These are phyloP conservation scores for Slavum lentiscoides DNA, from an alignment of 2,888 invertebrate species.

Conservation along the genomic window DNA sequence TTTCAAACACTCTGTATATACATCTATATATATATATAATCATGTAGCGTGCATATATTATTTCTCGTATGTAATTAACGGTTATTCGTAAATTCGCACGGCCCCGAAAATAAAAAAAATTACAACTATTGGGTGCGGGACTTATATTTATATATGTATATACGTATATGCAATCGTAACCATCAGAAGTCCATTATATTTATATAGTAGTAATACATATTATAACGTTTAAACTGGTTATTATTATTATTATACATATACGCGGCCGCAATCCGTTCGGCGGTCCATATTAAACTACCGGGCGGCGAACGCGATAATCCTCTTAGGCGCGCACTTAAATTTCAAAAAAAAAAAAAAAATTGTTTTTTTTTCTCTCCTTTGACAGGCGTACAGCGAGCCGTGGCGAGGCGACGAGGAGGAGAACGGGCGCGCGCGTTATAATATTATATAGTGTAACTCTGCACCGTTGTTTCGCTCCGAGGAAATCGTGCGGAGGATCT, in stretches of 20 bases:
- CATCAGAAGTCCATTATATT: conserved; percentile 47
- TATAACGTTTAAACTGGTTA: conserved; percentile 41
- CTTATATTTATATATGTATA: not conserved
- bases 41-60: too few relatives aligned
- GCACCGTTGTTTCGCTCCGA: conserved; percentile 29
- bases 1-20: too few relatives aligned
- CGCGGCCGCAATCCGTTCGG: conserved; percentile 19
- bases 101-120: conserved; percentile 18
- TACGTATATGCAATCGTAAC: conserved; percentile 23
- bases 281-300: conserved; percentile 24
- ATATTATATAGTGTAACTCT: too few relatives aligned
- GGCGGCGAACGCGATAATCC: conserved; percentile 9
- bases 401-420: too few relatives aligned
- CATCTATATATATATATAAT: too few relatives aligned
- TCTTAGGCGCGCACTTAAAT: conserved; percentile 37
- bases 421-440: too few relatives aligned
- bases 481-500: conserved; percentile 30
- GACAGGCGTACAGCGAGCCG: not conserved
- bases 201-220: conserved; percentile 29
- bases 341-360: conserved; percentile 28
- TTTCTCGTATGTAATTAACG: conserved; percentile 26
- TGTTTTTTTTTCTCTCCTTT: not conserved
- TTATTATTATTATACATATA: conserved; percentile 1
- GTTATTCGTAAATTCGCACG: conserved; percentile 36
- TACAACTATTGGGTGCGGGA: not conserved